Conservation (phyloP, 2,113 vertebrate genomes). For the Tylochromis polylepis region DNA sequence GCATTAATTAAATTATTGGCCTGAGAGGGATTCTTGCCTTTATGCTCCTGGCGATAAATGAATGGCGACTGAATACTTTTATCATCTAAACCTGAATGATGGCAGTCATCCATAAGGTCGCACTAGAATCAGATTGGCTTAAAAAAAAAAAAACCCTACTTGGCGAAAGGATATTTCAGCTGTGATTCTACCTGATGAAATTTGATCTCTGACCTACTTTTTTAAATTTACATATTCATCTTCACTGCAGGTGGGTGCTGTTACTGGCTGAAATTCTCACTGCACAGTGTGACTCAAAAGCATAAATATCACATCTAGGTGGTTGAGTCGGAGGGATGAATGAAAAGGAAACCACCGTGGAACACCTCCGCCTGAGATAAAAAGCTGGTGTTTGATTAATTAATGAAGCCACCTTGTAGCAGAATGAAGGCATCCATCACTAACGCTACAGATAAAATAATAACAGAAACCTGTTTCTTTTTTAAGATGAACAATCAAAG, state of each 20-base stretch:
- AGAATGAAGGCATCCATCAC: constrained; percentile 18
- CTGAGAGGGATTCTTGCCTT: constrained; percentile 12
- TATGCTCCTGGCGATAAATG: constrained; percentile 17
- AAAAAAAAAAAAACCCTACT: constrained; percentile 33
- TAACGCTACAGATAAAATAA: constrained; percentile 9
- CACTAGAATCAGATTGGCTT: constrained; percentile 36
- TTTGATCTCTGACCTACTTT: constrained; percentile 65
- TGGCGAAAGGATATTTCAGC: constrained; percentile 41
- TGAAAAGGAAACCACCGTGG: constrained; percentile 20
- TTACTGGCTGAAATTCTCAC: constrained; percentile 59
- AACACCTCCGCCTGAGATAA: constrained; percentile 46
- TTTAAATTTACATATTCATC: constrained; percentile 67
- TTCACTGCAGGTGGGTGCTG: constrained; percentile 52
- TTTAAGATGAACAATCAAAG: constrained; percentile 17
- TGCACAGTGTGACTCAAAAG: constrained; percentile 59
- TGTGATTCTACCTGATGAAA: constrained; percentile 59
- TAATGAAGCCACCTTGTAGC: constrained; percentile 34
- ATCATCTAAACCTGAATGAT: constrained; percentile 33
- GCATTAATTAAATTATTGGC: constrained; percentile 39
- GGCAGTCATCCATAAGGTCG: constrained; percentile 42
- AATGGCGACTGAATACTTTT: constrained; percentile 23
- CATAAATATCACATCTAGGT: constrained; percentile 53
- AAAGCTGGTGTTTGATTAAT: constrained; percentile 53
- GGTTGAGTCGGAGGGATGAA: constrained; percentile 35
- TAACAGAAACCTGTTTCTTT: neutral